Base-by-base conservation (phyloP, 1,140 invertebrate genomes). In the Drosophila subpulchrella region DNA sequence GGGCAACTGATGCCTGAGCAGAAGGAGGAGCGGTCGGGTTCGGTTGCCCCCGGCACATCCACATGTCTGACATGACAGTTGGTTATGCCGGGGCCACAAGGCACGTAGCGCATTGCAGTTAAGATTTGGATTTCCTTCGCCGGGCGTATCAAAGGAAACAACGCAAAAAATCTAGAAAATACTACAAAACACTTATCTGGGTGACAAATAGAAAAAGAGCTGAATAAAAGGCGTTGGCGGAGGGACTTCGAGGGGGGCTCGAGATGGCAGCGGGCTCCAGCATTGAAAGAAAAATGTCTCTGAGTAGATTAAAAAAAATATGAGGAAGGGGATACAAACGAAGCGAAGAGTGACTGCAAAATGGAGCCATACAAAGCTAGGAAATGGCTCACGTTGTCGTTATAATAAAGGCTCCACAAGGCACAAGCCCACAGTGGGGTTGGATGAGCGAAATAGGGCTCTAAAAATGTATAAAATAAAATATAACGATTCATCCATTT, bases 141-240 rank as follows among this genome's bases (percentile, higher is more conserved):
- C 50, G 73, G 55, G 54, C 73, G 65, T 76, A 76, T 76, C 73
- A 76, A 76, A 76, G 73, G 61, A 67, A 58, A 39, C 46, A 75
- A 75, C 44, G 66, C 65, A 75, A 59, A 66, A 75, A 85, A 78
- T 80, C 76, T 70, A 85, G 73, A 66, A 86, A 85, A 88, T 83
- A 86, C 83, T 86, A 86, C 83, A 86, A 85, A 86, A 88, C 83
- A 86, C 83, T 86, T 86, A 86, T 86, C 79, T 88, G 83, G 79
- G 83, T 86, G 83, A 86, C 83, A 86, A 86, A 86, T 86, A 86
- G 83, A 86, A 86, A 86, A 83, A 63, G 70, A 58, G 66, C 71
- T 54, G 44, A 61, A 47, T 50, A 42, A 44, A 39, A 46, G 39
- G 58, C 15, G 30, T 32, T 8, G n/a, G 46, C 34, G n/a, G 39